A percentile compares a stretch with the other conserved stretches of the same genome.
phyloP scores from a whole-genome alignment of 2,888 invertebrate genomes.

The Arrhopalites spinosus region DNA sequence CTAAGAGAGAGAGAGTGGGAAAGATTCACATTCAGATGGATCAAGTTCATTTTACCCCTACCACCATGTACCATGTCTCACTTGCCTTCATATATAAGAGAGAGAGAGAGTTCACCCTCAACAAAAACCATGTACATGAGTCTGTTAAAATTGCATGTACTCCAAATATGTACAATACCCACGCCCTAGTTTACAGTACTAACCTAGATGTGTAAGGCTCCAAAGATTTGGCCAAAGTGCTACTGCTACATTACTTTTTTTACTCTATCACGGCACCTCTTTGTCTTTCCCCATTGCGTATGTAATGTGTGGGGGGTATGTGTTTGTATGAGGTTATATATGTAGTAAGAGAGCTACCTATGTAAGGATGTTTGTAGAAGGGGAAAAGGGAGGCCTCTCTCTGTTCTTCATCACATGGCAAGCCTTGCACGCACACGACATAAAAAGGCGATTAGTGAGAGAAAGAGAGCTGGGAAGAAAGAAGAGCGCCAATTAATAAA shows the following conservation, averaged over 20 bases:
- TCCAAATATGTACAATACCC: not conserved
- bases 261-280: not conserved
- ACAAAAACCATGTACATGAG: not conserved
- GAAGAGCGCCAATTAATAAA: constrained; percentile 48
- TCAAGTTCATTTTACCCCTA: constrained; percentile 37
- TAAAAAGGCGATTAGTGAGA: constrained; percentile 49
- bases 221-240: not conserved
- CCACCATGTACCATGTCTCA: not conserved
- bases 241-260: not conserved
- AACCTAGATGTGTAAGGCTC: constrained; percentile 17
- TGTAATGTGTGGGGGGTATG: not conserved
- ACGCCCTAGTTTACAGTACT: constrained; percentile 17
- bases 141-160: too few species aligned
- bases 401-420: constrained; percentile 1
- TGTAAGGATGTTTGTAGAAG: not conserved
- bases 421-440: constrained; percentile 43
- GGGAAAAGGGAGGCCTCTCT: not conserved
- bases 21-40: constrained; percentile 25
- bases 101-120: not conserved
- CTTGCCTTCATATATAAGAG: not conserved
- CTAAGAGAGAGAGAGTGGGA: not conserved
- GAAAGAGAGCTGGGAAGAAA: constrained; percentile 39
- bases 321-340: not conserved
- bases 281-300: not conserved
- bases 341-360: not conserved